Percentiles rank a stretch among this genome's conserved stretches.
Evolutionary conservation across 2,113 vertebrate species (phyloP).

Genomic region (Vidua chalybeata): DNA sequence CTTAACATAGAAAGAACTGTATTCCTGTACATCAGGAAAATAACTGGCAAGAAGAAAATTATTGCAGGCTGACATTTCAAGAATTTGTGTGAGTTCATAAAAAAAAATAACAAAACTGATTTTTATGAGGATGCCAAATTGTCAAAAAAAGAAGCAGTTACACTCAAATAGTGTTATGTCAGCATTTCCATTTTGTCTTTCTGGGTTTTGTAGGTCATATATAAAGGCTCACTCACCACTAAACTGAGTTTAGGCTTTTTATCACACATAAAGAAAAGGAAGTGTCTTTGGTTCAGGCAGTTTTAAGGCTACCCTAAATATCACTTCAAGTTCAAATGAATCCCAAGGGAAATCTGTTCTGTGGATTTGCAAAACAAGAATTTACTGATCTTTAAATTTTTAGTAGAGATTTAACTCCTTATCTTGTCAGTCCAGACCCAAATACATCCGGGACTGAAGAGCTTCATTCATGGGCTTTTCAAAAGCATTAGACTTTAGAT

Average conservation of each 20-base stretch:
- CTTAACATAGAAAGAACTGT: not conserved
- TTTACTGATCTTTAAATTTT: not conserved
- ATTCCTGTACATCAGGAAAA: not conserved
- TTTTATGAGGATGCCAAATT: not conserved
- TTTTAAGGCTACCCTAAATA: not conserved
- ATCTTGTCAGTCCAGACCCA: not conserved
- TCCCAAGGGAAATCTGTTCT: not conserved
- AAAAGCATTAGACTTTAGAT: not conserved
- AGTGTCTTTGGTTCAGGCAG: not conserved
- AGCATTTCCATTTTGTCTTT: not conserved
- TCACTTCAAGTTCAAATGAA: not conserved
- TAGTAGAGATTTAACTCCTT: not conserved
- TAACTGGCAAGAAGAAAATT: not conserved
- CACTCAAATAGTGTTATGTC: not conserved
- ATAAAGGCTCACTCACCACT: not conserved
- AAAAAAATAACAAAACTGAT: not conserved
- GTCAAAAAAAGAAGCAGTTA: not conserved
- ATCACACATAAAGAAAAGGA: not conserved
- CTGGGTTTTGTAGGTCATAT: not conserved
- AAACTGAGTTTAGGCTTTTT: not conserved
- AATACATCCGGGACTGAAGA: not conserved
- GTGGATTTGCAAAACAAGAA: not conserved
- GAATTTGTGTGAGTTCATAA: not conserved
- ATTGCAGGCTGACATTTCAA: constrained; percentile 1
- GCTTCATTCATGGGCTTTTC: not conserved